Evolutionary conservation across 1,140 invertebrate genomes (phyloP).

Genomic region (Aradophagus sp.): DNA sequence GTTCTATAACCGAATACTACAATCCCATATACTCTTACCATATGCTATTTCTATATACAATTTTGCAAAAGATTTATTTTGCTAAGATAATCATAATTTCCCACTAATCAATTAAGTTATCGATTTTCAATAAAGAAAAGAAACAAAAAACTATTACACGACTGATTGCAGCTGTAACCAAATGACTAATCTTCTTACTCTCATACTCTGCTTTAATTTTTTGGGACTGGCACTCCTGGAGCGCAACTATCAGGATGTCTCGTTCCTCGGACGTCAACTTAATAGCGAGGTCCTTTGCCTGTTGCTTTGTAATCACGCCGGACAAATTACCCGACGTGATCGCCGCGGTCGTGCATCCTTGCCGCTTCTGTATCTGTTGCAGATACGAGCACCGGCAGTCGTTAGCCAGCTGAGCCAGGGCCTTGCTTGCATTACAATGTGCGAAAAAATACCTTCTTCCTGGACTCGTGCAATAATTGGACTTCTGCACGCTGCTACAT

Average conservation of each 20-base stretch:
- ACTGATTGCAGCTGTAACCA: background rate
- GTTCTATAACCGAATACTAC: too few species aligned
- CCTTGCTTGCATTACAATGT: background rate
- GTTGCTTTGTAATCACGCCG: conserved; percentile 78
- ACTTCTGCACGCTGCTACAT: conserved; percentile 20
- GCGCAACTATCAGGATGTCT: conserved; percentile 77
- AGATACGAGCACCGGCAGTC: background rate
- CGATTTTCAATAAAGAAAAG: conserved; percentile 9
- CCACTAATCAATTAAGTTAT: background rate
- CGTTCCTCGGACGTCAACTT: conserved; percentile 82
- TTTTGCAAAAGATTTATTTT: too few species aligned
- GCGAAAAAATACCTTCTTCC: conserved; percentile 9
- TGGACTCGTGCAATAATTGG: conserved; percentile 2
- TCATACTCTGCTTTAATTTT: conserved; percentile 82
- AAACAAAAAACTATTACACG: background rate
- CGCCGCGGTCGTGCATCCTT: conserved; percentile 35
- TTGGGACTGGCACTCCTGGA: conserved; percentile 83
- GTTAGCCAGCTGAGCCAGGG: background rate
- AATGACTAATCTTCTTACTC: conserved; percentile 75
- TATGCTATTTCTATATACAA: too few species aligned
- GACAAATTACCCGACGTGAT: conserved; percentile 28
- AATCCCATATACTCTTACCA: too few species aligned
- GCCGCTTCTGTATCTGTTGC: conserved; percentile 8
- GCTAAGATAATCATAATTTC: too few species aligned
- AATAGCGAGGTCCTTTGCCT: conserved; percentile 81